phyloP scores from a whole-genome alignment of 2,113 vertebrate species.

The Lates calcarifer region DNA sequence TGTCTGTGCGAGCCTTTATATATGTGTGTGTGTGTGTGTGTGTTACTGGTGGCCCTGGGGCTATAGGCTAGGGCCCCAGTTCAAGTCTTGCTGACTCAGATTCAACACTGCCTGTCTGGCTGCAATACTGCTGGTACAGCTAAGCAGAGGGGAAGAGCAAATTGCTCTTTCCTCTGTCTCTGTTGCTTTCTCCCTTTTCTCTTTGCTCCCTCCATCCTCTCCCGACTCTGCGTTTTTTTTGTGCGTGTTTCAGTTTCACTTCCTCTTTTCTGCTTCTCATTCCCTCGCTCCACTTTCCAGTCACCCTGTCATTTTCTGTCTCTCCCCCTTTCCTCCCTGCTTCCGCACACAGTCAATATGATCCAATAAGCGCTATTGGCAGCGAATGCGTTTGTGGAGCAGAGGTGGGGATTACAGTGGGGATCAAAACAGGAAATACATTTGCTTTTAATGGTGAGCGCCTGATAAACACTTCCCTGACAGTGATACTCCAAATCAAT shows the following conservation, averaged over 20 bases:
- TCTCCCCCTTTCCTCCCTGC: neutral
- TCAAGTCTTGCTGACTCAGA: conserved; percentile 80
- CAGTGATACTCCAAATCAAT: conserved; percentile 32
- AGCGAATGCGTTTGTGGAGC: conserved; percentile 33
- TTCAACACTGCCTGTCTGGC: conserved; percentile 67
- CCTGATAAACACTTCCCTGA: conserved; percentile 35
- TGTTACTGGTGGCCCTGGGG: conserved; percentile 59
- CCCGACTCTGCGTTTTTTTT: conserved; percentile 2
- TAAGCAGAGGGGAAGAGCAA: conserved; percentile 40
- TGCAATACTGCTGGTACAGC: conserved; percentile 63
- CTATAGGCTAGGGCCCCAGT: conserved; percentile 64
- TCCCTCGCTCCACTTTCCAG: conserved; percentile 31
- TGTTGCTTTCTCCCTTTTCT: conserved; percentile 28
- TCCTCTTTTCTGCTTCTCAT: conserved; percentile 38
- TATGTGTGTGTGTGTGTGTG: conserved; percentile 11
- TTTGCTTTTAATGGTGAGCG: conserved; percentile 57
- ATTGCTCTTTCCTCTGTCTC: conserved; percentile 49
- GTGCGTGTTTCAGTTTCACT: conserved; percentile 42
- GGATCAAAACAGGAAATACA: conserved; percentile 67
- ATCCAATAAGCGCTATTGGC: conserved; percentile 60
- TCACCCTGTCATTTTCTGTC: conserved; percentile 25
- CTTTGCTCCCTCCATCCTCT: neutral
- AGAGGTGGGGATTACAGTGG: conserved; percentile 41
- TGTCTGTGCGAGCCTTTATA: conserved; percentile 46
- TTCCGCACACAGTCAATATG: conserved; percentile 46